phyloP scores from a whole-genome alignment of 2,888 invertebrate genomes.

The Pyrochroa serraticornis region DNA sequence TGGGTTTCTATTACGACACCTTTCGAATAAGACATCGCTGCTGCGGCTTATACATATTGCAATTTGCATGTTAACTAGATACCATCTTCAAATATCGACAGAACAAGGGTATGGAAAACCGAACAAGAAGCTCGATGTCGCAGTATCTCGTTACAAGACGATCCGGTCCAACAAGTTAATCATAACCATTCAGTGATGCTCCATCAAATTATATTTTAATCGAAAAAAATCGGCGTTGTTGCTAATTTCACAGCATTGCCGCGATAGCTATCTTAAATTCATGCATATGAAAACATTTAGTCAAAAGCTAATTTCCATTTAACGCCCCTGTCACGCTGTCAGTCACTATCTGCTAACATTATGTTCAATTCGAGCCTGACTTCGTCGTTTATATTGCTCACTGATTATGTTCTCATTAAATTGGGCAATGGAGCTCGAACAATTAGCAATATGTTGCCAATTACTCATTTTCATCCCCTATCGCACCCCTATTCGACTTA shows the following conservation, averaged over 20 bases:
- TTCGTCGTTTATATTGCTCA: slow-evolving; percentile 34
- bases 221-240: slow-evolving; percentile 20
- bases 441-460: slow-evolving; percentile 57
- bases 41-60: slow-evolving; percentile 52
- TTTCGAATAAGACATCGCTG: slow-evolving; percentile 44
- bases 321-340: slow-evolving; percentile 47
- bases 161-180: slow-evolving; percentile 44
- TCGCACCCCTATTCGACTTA: slow-evolving; percentile 1
- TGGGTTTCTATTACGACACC: slow-evolving; percentile 44
- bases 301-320: slow-evolving; percentile 50
- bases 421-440: slow-evolving; percentile 49
- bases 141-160: slow-evolving; percentile 41
- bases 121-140: slow-evolving; percentile 31
- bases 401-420: slow-evolving; percentile 47
- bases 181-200: slow-evolving; percentile 32
- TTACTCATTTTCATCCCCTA: slow-evolving; percentile 40
- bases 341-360: slow-evolving; percentile 47
- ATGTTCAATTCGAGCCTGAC: slow-evolving; percentile 35
- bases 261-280: slow-evolving; percentile 41
- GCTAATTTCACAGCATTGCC: slow-evolving; percentile 29
- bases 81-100: slow-evolving; percentile 58
- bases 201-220: slow-evolving; percentile 14
- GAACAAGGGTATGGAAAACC: slow-evolving; percentile 37
- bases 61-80: slow-evolving; percentile 59
- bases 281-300: slow-evolving; percentile 46